phyloP scores from a whole-genome alignment of 2,113 vertebrate species.

The Cnemophilus loriae region DNA sequence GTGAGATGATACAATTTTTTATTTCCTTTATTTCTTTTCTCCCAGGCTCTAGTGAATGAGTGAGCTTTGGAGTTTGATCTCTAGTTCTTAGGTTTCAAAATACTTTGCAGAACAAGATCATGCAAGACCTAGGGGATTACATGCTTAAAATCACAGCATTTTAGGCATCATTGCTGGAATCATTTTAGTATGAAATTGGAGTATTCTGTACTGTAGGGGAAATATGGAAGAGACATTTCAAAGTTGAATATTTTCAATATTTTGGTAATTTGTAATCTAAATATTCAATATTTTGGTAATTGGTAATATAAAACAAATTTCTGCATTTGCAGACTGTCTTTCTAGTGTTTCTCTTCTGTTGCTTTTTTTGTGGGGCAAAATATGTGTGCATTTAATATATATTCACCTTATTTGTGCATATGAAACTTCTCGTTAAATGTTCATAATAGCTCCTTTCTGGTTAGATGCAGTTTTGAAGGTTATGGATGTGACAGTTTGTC shows the following conservation, averaged over 20 bases:
- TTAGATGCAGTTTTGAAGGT: background rate
- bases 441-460: background rate
- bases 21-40: background rate
- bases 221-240: background rate
- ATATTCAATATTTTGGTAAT: background rate
- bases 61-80: background rate
- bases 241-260: background rate
- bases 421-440: background rate
- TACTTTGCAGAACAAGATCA: background rate
- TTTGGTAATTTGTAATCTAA: background rate
- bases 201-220: background rate
- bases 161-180: background rate
- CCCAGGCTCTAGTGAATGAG: background rate
- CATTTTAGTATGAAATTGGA: background rate
- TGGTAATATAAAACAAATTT: background rate
- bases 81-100: background rate
- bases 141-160: background rate
- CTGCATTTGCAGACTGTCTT: background rate
- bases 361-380: background rate
- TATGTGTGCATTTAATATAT: background rate
- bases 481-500: background rate
- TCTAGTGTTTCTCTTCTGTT: background rate
- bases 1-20: background rate
- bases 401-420: background rate
- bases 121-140: background rate